Evolutionary conservation across 2,888 invertebrate genomes (phyloP).

Genomic region (Malthinus flaveolus): DNA sequence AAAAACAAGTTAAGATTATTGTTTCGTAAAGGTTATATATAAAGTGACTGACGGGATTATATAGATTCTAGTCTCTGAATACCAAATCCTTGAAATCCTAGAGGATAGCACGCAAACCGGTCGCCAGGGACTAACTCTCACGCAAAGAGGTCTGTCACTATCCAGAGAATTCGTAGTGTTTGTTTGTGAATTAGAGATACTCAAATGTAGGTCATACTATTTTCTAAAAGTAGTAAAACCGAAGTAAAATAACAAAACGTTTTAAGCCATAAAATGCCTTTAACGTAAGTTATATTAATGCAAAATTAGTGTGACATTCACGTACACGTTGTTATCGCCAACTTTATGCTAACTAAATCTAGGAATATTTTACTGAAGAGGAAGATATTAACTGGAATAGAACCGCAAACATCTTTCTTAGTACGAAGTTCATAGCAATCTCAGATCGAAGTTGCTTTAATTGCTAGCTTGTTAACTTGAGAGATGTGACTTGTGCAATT

Average conservation of each 20-base stretch:
- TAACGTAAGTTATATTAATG: constrained; percentile 8
- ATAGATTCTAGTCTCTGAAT: constrained; percentile 41
- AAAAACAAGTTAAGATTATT: constrained; percentile 9
- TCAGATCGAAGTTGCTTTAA: constrained; percentile 23
- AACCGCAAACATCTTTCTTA: constrained; percentile 21
- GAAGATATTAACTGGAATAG: constrained; percentile 15
- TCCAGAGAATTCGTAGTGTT: constrained; percentile 25
- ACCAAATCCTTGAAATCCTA: constrained; percentile 43
- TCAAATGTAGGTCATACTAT: constrained; percentile 9
- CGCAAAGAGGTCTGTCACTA: constrained; percentile 27
- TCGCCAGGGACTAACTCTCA: constrained; percentile 34
- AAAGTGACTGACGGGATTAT: constrained; percentile 44
- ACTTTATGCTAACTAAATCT: constrained; percentile 11
- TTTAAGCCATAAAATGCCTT: too few relatives aligned
- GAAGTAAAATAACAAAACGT: too few relatives aligned
- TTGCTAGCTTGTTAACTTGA: constrained; percentile 24
- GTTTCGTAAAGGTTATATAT: constrained; percentile 21
- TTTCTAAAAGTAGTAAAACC: neutral
- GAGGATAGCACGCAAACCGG: constrained; percentile 44
- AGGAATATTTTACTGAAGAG: neutral
- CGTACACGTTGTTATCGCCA: constrained; percentile 2
- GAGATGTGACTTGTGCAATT: constrained; percentile 22
- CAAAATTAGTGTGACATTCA: constrained; percentile 4
- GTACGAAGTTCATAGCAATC: constrained; percentile 21
- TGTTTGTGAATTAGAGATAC: constrained; percentile 17